Evolutionary conservation across 1,140 invertebrate species (phyloP), one percentile per base, ranked within the genome.

Genomic region (Dreissena polymorpha): DNA sequence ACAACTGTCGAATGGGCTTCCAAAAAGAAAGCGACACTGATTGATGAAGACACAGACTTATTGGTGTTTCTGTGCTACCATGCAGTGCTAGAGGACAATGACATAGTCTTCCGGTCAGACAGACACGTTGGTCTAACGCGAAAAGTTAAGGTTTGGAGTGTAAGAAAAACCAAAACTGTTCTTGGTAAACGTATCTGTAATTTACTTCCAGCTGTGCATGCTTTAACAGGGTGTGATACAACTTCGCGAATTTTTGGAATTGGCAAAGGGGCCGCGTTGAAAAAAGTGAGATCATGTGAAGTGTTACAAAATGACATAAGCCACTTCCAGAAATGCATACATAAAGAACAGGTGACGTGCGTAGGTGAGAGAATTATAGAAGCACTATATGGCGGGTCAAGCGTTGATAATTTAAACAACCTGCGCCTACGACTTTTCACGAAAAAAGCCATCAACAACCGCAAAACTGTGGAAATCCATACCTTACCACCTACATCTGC

Each of bases 201-300:
- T 6, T n/a, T 29, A 21, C 21, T 77, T 10, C 50, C 23, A 68
- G 65, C 83, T 57, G 39, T 79, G 14, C 80, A 83, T 70, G 80
- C 85, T 13, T 57, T 86, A 10, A 86, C 80, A 18, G 85, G 85
- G 27, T 86, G 85, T 74, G 84, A 85, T 29, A 83, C n/a, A n/a
- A n/a, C n/a, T n/a, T n/a, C n/a, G n/a, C n/a, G n/a, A n/a, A n/a
- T n/a, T n/a, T n/a, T n/a, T n/a, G n/a, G n/a, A n/a, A n/a, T n/a
- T n/a, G n/a, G n/a, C n/a, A n/a, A n/a, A n/a, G n/a, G n/a, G n/a
- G n/a, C n/a, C n/a, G n/a, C n/a, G n/a, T n/a, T n/a, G n/a, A n/a
- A n/a, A n/a, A n/a, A n/a, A n/a, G n/a, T n/a, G n/a, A n/a, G n/a
- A n/a, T n/a, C n/a, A n/a, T n/a, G n/a, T n/a, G n/a, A n/a, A n/a